Evolutionary conservation across 1,140 invertebrate species (phyloP), one percentile per base, ranked within the genome.

Genomic region (Pachyrhynchus sulphureomaculatus): DNA sequence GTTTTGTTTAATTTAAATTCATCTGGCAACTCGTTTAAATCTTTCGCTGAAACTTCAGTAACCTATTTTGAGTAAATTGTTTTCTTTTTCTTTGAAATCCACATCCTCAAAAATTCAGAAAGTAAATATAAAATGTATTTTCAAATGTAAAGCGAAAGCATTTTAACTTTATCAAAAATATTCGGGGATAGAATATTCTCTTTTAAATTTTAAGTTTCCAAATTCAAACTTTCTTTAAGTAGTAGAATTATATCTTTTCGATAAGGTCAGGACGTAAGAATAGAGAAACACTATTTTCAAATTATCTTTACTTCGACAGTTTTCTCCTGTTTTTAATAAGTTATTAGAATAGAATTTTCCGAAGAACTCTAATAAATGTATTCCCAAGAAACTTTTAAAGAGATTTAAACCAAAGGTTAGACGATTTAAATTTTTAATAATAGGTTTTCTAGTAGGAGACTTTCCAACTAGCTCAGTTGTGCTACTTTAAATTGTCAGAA

Each of bases 231-330:
- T 48, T 57, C 42, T 48, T 57, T 21, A 48, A 48, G 39, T 48
- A 36, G 42, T 37, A 29, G 24, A 57, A 48, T 57, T 57, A 48
- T 57, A 48, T 47, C 42, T 29, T 32, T 48, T 21, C 29, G 44
- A 57, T 57, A 57, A 57, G 26, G 34, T 57, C 23, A 26, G 20
- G 4, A 44, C 23, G 32, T 45, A 39, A 45, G 32, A 47, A 47
- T n/a, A 48, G 24, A 37, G 29, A 57, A 57, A 48, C 21, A 47
- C 42, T 57, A 57, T 57, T 48, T 57, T 34, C 29, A 57, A 47
- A 48, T 57, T 57, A 48, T 57, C 55, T 24, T 36, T 18, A 15
- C 51, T 53, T 53, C 15, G 53, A 56, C 39, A 42, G 36, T 34
- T 45, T 56, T 54, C 37, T 24, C 20, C 24, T 41, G 23, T 51